Conservation (phyloP, 2,888 invertebrate genomes). For the Brachyptera risi region DNA sequence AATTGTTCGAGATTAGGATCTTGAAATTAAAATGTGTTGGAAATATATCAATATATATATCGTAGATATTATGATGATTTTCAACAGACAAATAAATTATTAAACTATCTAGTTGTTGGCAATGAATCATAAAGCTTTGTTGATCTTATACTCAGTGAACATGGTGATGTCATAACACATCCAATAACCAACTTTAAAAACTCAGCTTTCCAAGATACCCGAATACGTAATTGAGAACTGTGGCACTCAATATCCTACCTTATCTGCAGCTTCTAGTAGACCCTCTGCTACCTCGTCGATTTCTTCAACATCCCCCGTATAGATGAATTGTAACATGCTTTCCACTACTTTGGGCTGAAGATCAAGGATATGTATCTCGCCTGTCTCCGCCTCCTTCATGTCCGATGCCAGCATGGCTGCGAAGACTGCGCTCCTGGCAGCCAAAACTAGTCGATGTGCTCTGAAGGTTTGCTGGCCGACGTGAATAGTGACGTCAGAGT, state of each 20-base stretch:
- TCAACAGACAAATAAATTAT: too few relatives aligned
- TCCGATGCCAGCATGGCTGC: neutral
- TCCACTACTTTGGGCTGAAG: neutral
- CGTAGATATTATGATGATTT: too few relatives aligned
- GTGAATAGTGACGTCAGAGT: neutral
- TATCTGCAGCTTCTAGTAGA: neutral
- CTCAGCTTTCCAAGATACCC: too few relatives aligned
- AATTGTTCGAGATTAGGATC: too few relatives aligned
- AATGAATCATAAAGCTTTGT: too few relatives aligned
- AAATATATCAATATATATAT: too few relatives aligned
- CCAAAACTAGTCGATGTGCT: neutral
- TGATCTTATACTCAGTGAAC: too few relatives aligned
- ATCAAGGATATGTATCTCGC: neutral
- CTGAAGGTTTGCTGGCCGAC: neutral
- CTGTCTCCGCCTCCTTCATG: neutral
- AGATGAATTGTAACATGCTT: neutral
- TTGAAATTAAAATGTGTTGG: too few relatives aligned
- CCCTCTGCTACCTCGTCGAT: neutral
- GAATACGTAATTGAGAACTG: too few relatives aligned
- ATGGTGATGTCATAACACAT: too few relatives aligned
- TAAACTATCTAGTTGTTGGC: too few relatives aligned
- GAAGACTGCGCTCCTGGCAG: neutral
- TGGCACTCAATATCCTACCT: neutral
- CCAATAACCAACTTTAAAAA: too few relatives aligned
- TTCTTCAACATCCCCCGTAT: neutral